Conservation (phyloP, 30 jellyfish, hydroid and myxozoan genomes). For the Hydractinia symbiolongicarpus region DNA sequence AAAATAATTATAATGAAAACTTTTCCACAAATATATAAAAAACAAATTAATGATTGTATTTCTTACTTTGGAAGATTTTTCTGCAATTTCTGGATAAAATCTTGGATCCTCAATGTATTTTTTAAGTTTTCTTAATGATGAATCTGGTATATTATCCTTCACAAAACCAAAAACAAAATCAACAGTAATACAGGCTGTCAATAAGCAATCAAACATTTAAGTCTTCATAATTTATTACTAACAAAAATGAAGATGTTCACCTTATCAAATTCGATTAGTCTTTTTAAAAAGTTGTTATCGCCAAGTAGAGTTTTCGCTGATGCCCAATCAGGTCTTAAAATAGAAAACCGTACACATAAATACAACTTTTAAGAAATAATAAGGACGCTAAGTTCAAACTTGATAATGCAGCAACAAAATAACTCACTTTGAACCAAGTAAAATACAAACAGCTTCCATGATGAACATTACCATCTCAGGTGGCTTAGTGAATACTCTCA, state of each 20-base stretch:
- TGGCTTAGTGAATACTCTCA: constrained; percentile 79
- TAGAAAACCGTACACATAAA: not conserved
- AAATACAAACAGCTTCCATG: constrained; percentile 92
- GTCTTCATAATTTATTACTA: not conserved
- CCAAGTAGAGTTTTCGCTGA: constrained; percentile 74
- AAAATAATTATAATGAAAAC: not conserved
- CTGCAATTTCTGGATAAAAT: constrained; percentile 75
- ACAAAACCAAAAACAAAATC: not conserved
- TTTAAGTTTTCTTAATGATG: constrained; percentile 61
- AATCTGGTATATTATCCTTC: constrained; percentile 65
- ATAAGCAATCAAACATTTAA: not conserved
- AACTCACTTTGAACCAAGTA: constrained; percentile 66
- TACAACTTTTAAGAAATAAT: not conserved
- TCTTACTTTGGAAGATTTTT: constrained; percentile 73
- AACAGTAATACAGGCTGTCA: not conserved
- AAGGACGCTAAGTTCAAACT: not conserved
- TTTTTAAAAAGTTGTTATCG: constrained; percentile 56
- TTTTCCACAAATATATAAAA: no score
- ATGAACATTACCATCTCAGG: constrained; percentile 90
- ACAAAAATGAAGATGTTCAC: constrained; percentile 18
- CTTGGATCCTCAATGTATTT: constrained; percentile 82
- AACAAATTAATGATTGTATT: no score
- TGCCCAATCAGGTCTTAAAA: constrained; percentile 80
- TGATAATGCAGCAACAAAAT: not conserved
- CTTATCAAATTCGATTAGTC: constrained; percentile 74